Base-by-base conservation (phyloP, 2,888 invertebrate species). In the Congeria kusceri region DNA sequence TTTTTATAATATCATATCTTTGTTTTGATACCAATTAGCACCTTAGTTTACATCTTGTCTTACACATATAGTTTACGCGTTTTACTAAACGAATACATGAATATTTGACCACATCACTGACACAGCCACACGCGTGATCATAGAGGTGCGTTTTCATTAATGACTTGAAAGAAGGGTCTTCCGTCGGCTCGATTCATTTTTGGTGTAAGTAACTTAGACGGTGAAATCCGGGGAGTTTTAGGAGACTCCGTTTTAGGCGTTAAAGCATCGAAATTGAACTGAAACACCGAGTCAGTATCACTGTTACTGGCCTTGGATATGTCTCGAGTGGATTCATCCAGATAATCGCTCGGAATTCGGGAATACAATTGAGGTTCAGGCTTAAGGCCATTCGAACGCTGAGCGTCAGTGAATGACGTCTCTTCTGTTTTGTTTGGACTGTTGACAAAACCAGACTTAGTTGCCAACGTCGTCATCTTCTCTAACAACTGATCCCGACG, bases 401-500 rank as follows among this genome's bases (percentile, higher is more conserved):
- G 56, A 15, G 63, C 56, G 18, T 78, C 69, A 25, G 23, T 71
- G 39, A 76, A 68, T 9, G 73, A 53, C 13, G 72, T 84, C 28
- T 73, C 69, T n/a, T 62, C 57, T 9, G 27, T 49, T 61, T 72
- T 69, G 18, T 77, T 56, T 13, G 68, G 20, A 25, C 49, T 70
- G 0, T 67, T 28, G 11, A 58, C 76, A n/a, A 56, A 68, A 56
- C 67, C 72, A 28, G 80, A 71, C 62, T 77, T 83, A 13, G 75
- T 49, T 5, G 87, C 80, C 32, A 87, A 61, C 23, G 85, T 82
- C 13, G 85, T 84, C 77, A 91, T 88, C 61, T 87, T 87, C 46
- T 83, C 87, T n/a, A 89, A 67, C 7, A 91, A 81, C 77, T 91
- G 87, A 63, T 92, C 91, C 25, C 91, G 73, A 9, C 91, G 74